Evolutionary conservation across 1,140 invertebrate species (phyloP).

Genomic region (Drosophila guanche): DNA sequence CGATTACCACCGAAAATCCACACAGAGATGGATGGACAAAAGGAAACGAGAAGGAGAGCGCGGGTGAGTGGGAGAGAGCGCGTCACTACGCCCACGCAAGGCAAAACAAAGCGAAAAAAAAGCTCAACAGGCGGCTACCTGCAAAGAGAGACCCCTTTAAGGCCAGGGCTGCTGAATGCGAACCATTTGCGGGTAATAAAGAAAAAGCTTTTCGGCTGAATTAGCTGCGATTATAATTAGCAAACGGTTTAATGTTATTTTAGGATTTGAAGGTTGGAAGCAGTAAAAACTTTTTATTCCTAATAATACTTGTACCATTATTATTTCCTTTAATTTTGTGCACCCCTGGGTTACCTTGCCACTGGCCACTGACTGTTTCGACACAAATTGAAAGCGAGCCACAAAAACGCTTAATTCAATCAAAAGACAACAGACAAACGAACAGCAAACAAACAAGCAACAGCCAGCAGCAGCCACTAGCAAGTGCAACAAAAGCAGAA

Average conservation of each 20-base stretch:
- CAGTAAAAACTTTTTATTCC: no score
- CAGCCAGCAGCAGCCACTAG: slow-evolving; percentile 30
- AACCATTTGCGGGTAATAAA: no score
- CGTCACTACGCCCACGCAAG: slow-evolving; percentile 13
- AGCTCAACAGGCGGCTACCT: no score
- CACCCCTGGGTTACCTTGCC: slow-evolving; percentile 27
- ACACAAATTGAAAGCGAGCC: slow-evolving; percentile 70
- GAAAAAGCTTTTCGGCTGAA: no score
- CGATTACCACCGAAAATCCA: slow-evolving; percentile 54
- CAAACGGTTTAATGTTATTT: no score
- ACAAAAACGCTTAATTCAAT: slow-evolving; percentile 59
- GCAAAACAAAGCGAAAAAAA: neutral
- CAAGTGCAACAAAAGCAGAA: slow-evolving; percentile 7
- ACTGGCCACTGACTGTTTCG: slow-evolving; percentile 55
- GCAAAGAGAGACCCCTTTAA: neutral
- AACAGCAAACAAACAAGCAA: slow-evolving; percentile 27
- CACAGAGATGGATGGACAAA: slow-evolving; percentile 25
- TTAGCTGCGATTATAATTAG: no score
- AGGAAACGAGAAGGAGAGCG: neutral
- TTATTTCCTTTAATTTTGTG: no score
- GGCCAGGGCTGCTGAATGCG: neutral
- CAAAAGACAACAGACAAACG: slow-evolving; percentile 44
- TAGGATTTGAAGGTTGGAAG: no score
- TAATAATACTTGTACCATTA: neutral
- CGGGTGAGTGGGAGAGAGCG: neutral